Percentiles rank a stretch among this genome's conserved stretches.
phyloP scores from a whole-genome alignment of 2,888 invertebrate species.

The Abrostola tripartita region DNA sequence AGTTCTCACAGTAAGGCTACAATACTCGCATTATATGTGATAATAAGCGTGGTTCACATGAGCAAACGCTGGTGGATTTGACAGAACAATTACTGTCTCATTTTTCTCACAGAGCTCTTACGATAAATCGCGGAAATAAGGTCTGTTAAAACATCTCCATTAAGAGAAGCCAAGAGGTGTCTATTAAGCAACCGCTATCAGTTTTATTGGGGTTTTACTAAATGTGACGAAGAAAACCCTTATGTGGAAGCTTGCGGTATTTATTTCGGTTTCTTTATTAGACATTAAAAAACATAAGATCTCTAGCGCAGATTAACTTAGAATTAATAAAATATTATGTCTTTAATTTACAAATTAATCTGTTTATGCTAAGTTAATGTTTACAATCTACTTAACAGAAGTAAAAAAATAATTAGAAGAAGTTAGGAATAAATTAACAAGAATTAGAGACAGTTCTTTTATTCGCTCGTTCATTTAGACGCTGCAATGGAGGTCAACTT shows the following conservation, averaged over 20 bases:
- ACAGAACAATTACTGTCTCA: conserved; percentile 75
- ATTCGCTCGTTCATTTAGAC: conserved; percentile 25
- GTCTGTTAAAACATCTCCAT: conserved; percentile 58
- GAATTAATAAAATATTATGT: conserved; percentile 2
- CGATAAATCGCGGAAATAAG: conserved; percentile 73
- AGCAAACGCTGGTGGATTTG: conserved; percentile 66
- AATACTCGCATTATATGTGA: conserved; percentile 57
- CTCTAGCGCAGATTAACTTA: not conserved
- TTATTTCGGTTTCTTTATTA: conserved; percentile 17
- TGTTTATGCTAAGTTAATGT: conserved; percentile 3
- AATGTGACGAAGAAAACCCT: conserved; percentile 42
- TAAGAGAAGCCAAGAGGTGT: conserved; percentile 41
- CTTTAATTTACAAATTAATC: not conserved
- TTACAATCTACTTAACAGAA: conserved; percentile 26
- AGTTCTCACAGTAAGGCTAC: conserved; percentile 71
- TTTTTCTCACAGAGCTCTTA: conserved; percentile 74
- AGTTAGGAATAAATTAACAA: conserved; percentile 16
- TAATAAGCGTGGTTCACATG: conserved; percentile 77
- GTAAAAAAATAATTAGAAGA: conserved; percentile 21
- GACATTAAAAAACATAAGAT: conserved; percentile 15
- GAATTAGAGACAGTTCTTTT: conserved; percentile 36
- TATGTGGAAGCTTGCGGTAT: conserved; percentile 31
- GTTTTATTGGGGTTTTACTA: conserved; percentile 57
- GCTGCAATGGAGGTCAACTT: conserved; percentile 52
- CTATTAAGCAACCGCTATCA: conserved; percentile 59